Evolutionary conservation across 1,140 invertebrate genomes (phyloP), one percentile per base, ranked within the genome.

Genomic region (Ostrea edulis): DNA sequence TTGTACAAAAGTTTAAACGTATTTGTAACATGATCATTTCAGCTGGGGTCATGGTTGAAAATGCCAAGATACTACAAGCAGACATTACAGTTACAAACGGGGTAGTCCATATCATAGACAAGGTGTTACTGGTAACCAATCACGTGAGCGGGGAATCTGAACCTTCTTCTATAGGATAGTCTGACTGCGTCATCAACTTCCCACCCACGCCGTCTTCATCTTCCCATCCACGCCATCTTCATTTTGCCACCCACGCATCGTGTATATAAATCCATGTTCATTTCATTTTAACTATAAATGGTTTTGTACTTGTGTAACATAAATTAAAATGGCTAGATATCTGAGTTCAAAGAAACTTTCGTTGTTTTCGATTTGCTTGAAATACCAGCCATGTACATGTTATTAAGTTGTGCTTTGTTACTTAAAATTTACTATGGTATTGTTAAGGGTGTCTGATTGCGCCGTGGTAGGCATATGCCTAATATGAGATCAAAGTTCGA

Each of bases 61-160:
- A 83, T 58, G 86, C 86, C 5, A 62, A 29, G 8, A 81, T 87
- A 9, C 25, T 82, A 8, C 25, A 87, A 29, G 53, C 86, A 14
- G 52, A 87, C 35, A 83, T 87, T 22, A 82, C 35, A 12, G 86
- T 87, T 8, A 83, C 86, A 8, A 87, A 87, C 55, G 86, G 86
- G 2, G 86, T 87, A 11, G 35, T 87, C 17, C 86, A 87, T 51
- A 11, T 87, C 12, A 87, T 87, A n/a, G 86, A 87, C 52, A 87
- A 58, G n/a, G 77, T 87, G 17, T 20, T 87, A 82, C 54, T 82
- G 0, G 71, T 81, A 14, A 29, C 86, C 4, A 35, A 85, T 22
- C 83, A 85, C 83, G 53, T 85, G 55, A 55, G 68, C 25, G 68
- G 68, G 11, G 68, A 77, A 14, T 77, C 68, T 0, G 25, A 29